A percentile compares a stretch with the other conserved stretches of the same genome.
phyloP scores from a whole-genome alignment of 2,113 vertebrate genomes.

The Aspiorhynchus laticeps region DNA sequence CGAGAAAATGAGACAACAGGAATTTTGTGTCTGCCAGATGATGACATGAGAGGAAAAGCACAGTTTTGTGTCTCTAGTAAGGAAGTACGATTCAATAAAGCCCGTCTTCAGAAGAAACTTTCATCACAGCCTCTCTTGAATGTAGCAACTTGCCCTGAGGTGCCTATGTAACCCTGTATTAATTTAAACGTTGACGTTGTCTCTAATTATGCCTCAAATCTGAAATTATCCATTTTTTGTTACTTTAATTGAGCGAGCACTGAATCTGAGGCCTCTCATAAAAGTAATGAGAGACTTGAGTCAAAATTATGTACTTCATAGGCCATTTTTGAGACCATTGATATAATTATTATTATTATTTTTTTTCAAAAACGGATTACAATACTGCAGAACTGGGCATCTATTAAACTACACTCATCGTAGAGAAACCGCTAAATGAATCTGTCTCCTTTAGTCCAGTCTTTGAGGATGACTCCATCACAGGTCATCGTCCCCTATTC shows the following conservation, averaged over 20 bases:
- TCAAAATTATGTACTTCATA: not conserved
- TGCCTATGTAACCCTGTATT: not conserved
- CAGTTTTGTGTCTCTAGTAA: conserved; percentile 48
- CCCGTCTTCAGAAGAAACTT: conserved; percentile 31
- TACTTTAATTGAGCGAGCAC: not conserved
- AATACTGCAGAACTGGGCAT: conserved; percentile 70
- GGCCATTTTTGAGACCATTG: not conserved
- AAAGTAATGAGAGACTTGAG: not conserved
- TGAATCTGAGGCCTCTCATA: not conserved
- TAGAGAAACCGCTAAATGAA: conserved; percentile 59
- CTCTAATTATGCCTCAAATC: not conserved
- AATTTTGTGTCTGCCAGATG: not conserved
- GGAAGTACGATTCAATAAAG: conserved; percentile 44
- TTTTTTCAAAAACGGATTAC: conserved; percentile 63
- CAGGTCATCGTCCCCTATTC: conserved; percentile 97
- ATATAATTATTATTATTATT: not conserved
- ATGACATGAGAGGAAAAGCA: conserved; percentile 39
- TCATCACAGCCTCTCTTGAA: conserved; percentile 21
- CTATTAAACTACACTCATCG: conserved; percentile 5
- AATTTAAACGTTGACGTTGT: not conserved
- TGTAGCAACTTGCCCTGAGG: conserved; percentile 14
- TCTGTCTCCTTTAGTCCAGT: conserved; percentile 60
- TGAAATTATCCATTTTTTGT: not conserved
- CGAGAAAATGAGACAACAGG: not conserved
- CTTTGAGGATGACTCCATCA: conserved; percentile 66